Evolutionary conservation across 2,113 vertebrate genomes (phyloP), one percentile per base, ranked within the genome.

Genomic region (Climacteris rufus): DNA sequence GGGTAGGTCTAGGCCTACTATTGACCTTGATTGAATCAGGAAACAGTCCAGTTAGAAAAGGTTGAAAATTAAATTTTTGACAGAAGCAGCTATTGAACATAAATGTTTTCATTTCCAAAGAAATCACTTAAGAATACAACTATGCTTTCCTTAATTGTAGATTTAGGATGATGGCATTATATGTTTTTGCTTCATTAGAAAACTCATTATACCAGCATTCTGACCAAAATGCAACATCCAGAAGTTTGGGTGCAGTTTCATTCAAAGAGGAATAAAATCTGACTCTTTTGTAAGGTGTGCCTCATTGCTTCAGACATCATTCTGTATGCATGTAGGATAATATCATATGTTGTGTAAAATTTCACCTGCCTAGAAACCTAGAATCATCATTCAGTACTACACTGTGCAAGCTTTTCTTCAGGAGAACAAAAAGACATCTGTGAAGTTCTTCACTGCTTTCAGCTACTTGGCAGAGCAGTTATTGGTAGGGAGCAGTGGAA

Each of bases 391-490:
- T 84, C 44, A 63, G 16, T 87, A 59, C 21, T 42, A 21, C 30
- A 19, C 9, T 87, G 42, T 70, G 40, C 27, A 87, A 75, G 74
- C 63, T 95, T 91, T 93, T 93, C 31, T 91, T 92, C 44, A 64
- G 31, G 54, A 83, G 40, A 82, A 94, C 69, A 92, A 89, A 94
- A 94, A 84, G 81, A 60, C 65, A 91, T 75, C 90, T 95, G 79
- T 74, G 68, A 83, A 70, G 35, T 86, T 94, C 70, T 66, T 76
- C 35, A 15, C 21, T 15, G 50, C 76, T 94, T 96, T 88, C 72
- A 95, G 23, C 64, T 90, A 20, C 27, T 24, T 95, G 87, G 50
- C 75, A 89, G 68, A 42, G 12, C 40, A 47, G 30, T 52, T 80
- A 44, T 5, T 92, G 60, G 21, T 66, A 79, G 56, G 71, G 65